phyloP scores from a whole-genome alignment of 1,140 invertebrate genomes.

The Drosophila ananassae region DNA sequence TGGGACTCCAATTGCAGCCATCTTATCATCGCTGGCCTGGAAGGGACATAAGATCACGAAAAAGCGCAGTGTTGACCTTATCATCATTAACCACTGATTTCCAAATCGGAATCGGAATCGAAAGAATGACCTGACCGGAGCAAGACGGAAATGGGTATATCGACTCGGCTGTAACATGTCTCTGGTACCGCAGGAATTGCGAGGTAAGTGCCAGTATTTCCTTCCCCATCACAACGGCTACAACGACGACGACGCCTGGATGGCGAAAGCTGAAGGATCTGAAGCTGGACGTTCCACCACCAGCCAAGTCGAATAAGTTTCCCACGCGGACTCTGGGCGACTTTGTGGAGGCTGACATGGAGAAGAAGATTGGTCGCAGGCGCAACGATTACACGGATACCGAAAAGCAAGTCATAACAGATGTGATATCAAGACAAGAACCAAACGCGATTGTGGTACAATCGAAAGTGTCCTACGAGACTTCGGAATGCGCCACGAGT shows the following conservation, averaged over 20 bases:
- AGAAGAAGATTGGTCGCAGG: slow-evolving; percentile 89
- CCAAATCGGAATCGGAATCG: too few relatives aligned
- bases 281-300: slow-evolving; percentile 93
- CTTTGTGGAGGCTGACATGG: slow-evolving; percentile 91
- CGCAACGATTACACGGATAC: slow-evolving; percentile 91
- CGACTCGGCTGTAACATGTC: too few relatives aligned
- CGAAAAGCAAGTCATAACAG: slow-evolving; percentile 87
- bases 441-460: slow-evolving; percentile 83
- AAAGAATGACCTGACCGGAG: too few relatives aligned
- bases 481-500: slow-evolving; percentile 83
- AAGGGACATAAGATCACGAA: too few relatives aligned
- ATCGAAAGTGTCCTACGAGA: slow-evolving; percentile 82
- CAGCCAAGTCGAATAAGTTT: slow-evolving; percentile 90
- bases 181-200: too few relatives aligned
- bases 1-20: too few relatives aligned
- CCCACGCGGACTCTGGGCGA: slow-evolving; percentile 93
- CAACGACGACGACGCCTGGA: slow-evolving; percentile 95
- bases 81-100: too few relatives aligned
- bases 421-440: slow-evolving; percentile 85
- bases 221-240: too few relatives aligned
- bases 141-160: too few relatives aligned
- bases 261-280: slow-evolving; percentile 92
- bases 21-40: too few relatives aligned
- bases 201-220: too few relatives aligned
- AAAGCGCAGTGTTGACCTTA: too few relatives aligned